Base-by-base conservation (phyloP, 2,888 invertebrate genomes). In the Chirona hameri region DNA sequence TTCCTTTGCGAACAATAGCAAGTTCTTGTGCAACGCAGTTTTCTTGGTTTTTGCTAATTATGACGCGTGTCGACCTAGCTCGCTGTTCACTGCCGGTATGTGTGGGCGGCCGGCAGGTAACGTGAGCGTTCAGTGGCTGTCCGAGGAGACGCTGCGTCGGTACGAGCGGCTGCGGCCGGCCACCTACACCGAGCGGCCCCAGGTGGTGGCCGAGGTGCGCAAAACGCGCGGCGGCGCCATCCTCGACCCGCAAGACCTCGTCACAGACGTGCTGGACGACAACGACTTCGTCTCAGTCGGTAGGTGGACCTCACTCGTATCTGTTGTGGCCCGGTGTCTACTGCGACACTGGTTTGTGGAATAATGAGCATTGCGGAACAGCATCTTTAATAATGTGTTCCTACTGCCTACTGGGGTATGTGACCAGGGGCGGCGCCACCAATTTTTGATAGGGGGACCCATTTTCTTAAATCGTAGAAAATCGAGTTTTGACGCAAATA, bases 201-300 rank as follows among this genome's bases (percentile, higher is more conserved):
- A 88, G 82, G 85, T 85, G 14, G 87, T 89, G 55, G 89, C 89
- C 83, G 90, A 91, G 87, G 88, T 91, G 4, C 87, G 91, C 29
- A 90, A 91, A 86, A 90, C 91, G 0, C 88, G 90, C 85, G 91
- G 91, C 3, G 91, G 91, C 10, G 91, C 91, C 9, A 88, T 91
- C 72, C 86, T 91, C 52, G 91, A 91, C 86, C 89, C 89, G 0
- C 90, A 90, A 84, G 91, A 92, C 86, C 82, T 87, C 24, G 88
- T 91, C 79, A 87, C 87, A 79, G 89, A 90, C 82, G 90, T 91
- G 14, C 87, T 92, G 31, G 91, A 91, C 85, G 91, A 91, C 86
- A 90, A 91, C 85, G 92, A 92, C 85, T 91, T 91, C 86, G 90
- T 92, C 21, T 90, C 90, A 29, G 89, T 91, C 55, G 90, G 91